Base-by-base conservation (phyloP, 2,888 invertebrate genomes). In the Andrena hattorfiana region DNA sequence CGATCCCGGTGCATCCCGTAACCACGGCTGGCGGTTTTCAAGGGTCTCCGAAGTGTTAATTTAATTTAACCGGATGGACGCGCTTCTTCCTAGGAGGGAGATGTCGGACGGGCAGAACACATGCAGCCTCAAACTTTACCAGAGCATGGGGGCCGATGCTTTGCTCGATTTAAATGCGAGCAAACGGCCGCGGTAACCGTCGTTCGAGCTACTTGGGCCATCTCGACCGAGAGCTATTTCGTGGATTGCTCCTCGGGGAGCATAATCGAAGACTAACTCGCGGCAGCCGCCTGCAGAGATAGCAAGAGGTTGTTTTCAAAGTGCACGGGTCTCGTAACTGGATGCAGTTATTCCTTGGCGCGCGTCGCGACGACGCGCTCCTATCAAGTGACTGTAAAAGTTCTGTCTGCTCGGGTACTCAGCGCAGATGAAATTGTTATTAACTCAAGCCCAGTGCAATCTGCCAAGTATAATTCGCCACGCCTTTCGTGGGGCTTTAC, bases 131-230 rank as follows among this genome's bases (percentile, higher is more conserved):
- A 69, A 85, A 88, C 82, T 88, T 82, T 23, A 42, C 30, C 69
- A 56, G 51, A 68, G 49, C 71, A 76, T 81, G 56, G 76, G 56
- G 48, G 42, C 42, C 66, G 75, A 67, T 75, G 82, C 77, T 85
- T 75, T 77, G 83, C 69, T 49, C 83, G 79, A 83, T 88, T 88
- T 88, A 86, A 86, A 88, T 82, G 83, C 85, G 79, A 74, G 76
- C 62, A 77, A 85, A 86, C 83, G 83, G 78, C 59, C 72, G 70
- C 68, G 77, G 71, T 86, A 79, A 88, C 76, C 74, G 75, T 78
- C 81, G 84, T 77, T 84, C 78, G 20, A 78, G 77, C 77, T 73
- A 81, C 77, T 75, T 71, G 69, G 63, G 81, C 64, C 76, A 28
- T 67, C 77, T 76, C 81, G 69, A 72, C 77, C 71, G 64, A 77